These are phyloP conservation scores for Drosophila ustulata DNA, from an alignment of 2,888 invertebrate species.

Conservation along the genomic window DNA sequence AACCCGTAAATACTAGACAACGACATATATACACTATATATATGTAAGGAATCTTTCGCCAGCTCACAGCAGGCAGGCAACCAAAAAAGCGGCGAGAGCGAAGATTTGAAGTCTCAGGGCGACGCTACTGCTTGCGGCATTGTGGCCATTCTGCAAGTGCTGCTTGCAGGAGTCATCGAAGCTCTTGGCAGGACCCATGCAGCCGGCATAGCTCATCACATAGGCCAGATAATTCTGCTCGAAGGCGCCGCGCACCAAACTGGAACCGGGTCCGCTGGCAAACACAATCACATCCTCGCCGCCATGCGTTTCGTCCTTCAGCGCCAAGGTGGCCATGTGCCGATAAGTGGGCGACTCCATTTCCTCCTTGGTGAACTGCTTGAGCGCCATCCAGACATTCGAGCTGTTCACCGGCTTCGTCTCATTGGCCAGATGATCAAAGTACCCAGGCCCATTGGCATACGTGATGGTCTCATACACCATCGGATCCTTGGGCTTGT, in stretches of 20 bases:
- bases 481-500: constrained; percentile 71
- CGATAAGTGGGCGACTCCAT: constrained; percentile 85
- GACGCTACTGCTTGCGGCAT: constrained; percentile 17
- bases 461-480: constrained; percentile 88
- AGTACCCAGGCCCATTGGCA: constrained; percentile 88
- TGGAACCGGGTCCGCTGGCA: constrained; percentile 87
- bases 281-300: constrained; percentile 90
- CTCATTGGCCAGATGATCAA: constrained; percentile 84
- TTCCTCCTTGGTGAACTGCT: constrained; percentile 70
- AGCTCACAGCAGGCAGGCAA: constrained; percentile 17
- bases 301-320: constrained; percentile 87
- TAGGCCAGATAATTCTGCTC: constrained; percentile 89
- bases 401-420: constrained; percentile 57
- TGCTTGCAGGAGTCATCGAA: constrained; percentile 75
- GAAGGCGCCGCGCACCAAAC: constrained; percentile 88
- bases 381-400: constrained; percentile 78
- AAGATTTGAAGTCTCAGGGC: neutral
- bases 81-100: constrained; percentile 18
- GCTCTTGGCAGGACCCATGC: constrained; percentile 83
- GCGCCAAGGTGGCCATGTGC: constrained; percentile 86
- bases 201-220: constrained; percentile 86
- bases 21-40: constrained; percentile 7
- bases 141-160: neutral
- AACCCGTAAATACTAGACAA: constrained; percentile 41
- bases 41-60: constrained; percentile 19